A percentile compares a stretch with the other conserved stretches of the same genome.
phyloP scores from a whole-genome alignment of 2,797 vertebrate species.

The Xiphorhynchus erythropygius region DNA sequence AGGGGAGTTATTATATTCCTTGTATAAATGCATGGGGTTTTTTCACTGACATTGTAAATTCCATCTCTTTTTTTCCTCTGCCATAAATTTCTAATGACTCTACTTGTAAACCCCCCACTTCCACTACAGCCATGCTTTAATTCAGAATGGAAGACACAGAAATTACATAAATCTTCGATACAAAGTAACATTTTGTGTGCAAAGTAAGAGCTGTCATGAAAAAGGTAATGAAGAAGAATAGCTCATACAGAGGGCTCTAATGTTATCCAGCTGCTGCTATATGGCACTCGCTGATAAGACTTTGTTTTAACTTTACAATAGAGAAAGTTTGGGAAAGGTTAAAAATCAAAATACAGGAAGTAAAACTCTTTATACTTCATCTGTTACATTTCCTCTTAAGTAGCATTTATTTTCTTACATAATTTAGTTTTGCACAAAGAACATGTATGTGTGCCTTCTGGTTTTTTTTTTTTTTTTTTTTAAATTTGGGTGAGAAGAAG shows the following conservation, averaged over 20 bases:
- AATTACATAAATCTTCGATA: conserved; percentile 89
- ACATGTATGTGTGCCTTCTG: conserved; percentile 6
- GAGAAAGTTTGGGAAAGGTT: conserved; percentile 79
- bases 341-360: conserved; percentile 78
- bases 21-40: conserved; percentile 9
- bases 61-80: not conserved
- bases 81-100: conserved; percentile 22
- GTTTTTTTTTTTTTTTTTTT: not conserved
- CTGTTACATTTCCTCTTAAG: conserved; percentile 74
- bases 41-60: conserved; percentile 1
- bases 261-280: conserved; percentile 92
- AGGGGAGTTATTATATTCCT: not conserved
- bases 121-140: conserved; percentile 63
- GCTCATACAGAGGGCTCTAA: conserved; percentile 88
- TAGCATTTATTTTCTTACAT: conserved; percentile 69
- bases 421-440: conserved; percentile 65
- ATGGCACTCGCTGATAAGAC: conserved; percentile 80
- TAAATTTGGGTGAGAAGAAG: conserved; percentile 11
- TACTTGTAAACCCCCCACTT: conserved; percentile 37
- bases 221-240: conserved; percentile 92
- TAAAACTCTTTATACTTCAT: conserved; percentile 76
- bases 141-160: conserved; percentile 81
- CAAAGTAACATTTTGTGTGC: conserved; percentile 87
- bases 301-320: conserved; percentile 79
- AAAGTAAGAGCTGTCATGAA: conserved; percentile 88